Evolutionary conservation across 2,113 vertebrate species (phyloP).

Genomic region (Machaerirhynchus nigripectus): DNA sequence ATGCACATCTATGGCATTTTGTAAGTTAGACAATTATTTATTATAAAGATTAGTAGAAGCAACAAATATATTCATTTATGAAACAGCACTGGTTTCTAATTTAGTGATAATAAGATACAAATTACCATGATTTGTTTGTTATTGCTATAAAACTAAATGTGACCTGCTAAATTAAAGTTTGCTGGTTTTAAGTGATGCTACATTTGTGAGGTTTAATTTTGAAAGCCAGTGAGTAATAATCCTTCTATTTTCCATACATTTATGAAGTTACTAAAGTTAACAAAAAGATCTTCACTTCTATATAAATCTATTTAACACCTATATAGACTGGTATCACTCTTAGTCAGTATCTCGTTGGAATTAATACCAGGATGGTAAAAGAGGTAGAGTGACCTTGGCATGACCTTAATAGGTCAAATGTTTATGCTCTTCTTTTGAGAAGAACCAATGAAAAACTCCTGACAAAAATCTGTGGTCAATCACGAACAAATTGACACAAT

Average conservation of each 20-base stretch:
- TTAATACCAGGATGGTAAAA: not conserved
- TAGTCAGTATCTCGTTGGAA: not conserved
- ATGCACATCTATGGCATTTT: not conserved
- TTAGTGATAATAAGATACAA: not conserved
- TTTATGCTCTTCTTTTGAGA: not conserved
- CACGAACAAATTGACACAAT: not conserved
- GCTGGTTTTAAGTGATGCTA: not conserved
- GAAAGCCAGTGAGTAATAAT: not conserved
- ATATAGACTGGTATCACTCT: not conserved
- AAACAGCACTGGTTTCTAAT: not conserved
- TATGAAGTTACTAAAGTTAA: not conserved
- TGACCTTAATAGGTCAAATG: not conserved
- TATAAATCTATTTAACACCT: not conserved
- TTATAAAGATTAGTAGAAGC: not conserved
- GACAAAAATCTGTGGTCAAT: not conserved
- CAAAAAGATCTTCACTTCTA: not conserved
- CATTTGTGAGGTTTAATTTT: not conserved
- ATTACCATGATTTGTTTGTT: not conserved
- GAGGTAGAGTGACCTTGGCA: not conserved
- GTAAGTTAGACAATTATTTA: not conserved
- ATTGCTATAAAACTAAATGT: not conserved
- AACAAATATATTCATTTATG: not conserved
- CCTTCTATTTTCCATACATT: not conserved
- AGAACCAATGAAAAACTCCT: not conserved
- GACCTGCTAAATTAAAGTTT: not conserved